Conservation (phyloP, 2,113 vertebrate species). For the Syngnathus typhle region DNA sequence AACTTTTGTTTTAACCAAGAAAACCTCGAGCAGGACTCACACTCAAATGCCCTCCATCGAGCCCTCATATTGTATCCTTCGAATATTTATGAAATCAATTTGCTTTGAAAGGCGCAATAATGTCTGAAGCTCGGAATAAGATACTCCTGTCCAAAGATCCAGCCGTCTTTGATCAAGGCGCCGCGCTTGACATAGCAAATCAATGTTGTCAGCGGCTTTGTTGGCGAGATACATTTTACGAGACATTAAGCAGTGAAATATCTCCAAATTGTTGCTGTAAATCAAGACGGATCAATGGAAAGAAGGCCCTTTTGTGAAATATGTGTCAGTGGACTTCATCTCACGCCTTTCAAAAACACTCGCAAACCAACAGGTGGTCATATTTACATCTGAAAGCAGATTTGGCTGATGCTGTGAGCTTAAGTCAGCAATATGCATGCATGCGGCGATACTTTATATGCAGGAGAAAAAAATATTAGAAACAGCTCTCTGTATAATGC, state of each 20-base stretch:
- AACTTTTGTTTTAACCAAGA: constrained; percentile 1
- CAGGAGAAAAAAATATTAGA: neutral
- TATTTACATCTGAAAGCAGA: constrained; percentile 17
- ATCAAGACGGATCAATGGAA: constrained; percentile 41
- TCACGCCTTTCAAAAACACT: constrained; percentile 23
- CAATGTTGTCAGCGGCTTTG: constrained; percentile 38
- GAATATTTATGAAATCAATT: constrained; percentile 47
- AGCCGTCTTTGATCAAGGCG: constrained; percentile 23
- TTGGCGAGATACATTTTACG: constrained; percentile 43
- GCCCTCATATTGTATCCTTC: constrained; percentile 7
- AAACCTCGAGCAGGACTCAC: constrained; percentile 8
- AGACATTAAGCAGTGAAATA: constrained; percentile 40
- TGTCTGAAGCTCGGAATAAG: constrained; percentile 21
- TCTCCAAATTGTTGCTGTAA: constrained; percentile 39
- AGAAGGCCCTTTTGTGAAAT: constrained; percentile 31
- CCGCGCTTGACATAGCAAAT: constrained; percentile 38
- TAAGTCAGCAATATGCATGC: neutral
- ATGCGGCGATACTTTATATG: neutral
- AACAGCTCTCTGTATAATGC: neutral
- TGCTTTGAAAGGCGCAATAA: constrained; percentile 32
- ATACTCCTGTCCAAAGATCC: constrained; percentile 19
- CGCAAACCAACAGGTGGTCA: constrained; percentile 29
- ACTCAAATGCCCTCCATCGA: neutral
- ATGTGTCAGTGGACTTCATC: constrained; percentile 26
- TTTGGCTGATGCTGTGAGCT: neutral